Conservation (phyloP, 2,797 vertebrate genomes). For the Oreochromis mossambicus region DNA sequence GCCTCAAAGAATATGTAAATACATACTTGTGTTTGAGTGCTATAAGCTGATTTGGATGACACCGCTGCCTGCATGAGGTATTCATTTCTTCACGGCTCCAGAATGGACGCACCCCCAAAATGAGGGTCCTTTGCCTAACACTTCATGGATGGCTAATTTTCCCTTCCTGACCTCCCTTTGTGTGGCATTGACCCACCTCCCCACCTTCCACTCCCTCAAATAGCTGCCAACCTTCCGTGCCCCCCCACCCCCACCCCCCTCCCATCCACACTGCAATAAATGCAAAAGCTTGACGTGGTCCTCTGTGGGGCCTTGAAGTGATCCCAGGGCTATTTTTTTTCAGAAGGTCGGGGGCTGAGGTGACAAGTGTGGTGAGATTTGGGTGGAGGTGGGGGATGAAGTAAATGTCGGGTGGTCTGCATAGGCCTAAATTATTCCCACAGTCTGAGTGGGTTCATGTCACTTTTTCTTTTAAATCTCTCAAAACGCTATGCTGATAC, state of each 20-base stretch:
- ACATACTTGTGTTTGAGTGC: background rate
- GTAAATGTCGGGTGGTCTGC: constrained; percentile 63
- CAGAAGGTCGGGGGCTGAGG: constrained; percentile 47
- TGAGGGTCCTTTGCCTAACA: constrained; percentile 77
- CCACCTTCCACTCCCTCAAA: constrained; percentile 52
- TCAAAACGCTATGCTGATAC: constrained; percentile 62
- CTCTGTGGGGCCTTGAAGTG: constrained; percentile 60
- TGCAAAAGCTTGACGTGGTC: constrained; percentile 84
- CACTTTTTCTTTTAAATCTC: constrained; percentile 72
- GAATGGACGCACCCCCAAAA: constrained; percentile 72
- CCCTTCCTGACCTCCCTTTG: constrained; percentile 88
- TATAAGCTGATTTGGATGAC: constrained; percentile 22
- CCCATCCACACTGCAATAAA: constrained; percentile 78
- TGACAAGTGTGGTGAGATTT: constrained; percentile 75
- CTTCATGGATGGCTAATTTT: constrained; percentile 93
- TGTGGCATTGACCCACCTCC: constrained; percentile 80
- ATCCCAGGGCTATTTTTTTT: constrained; percentile 38
- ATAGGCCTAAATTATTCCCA: constrained; percentile 77
- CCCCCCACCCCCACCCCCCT: background rate
- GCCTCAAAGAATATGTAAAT: background rate
- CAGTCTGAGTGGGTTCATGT: constrained; percentile 47
- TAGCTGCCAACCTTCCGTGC: constrained; percentile 62
- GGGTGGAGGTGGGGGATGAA: background rate
- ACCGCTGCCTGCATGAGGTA: constrained; percentile 64
- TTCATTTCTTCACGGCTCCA: constrained; percentile 84